Percentiles rank a stretch among this genome's conserved stretches.
Conservation (phyloP, 2,888 invertebrate species). For the Boloria euphrosyne region DNA sequence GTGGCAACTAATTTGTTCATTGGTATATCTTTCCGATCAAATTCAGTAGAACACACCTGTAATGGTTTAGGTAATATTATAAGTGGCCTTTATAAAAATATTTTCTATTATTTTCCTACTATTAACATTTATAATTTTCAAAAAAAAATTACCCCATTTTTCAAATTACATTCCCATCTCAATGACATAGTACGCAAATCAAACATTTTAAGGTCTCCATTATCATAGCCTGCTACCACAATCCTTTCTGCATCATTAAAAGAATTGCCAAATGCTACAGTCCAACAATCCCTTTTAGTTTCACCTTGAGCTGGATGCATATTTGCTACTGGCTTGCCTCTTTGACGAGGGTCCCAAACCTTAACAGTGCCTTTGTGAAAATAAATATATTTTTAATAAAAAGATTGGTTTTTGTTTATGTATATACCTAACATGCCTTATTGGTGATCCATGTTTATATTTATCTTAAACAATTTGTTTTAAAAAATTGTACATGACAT, state of each 20-base stretch:
- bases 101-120: background rate
- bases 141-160: slow-evolving; percentile 89
- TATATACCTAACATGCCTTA: no score
- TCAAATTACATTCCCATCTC: slow-evolving; percentile 95
- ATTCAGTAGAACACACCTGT: slow-evolving; percentile 91
- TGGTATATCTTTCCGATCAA: slow-evolving; percentile 95
- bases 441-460: no score
- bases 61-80: slow-evolving; percentile 1
- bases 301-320: slow-evolving; percentile 90
- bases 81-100: background rate
- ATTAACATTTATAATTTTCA: background rate
- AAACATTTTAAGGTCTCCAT: slow-evolving; percentile 97
- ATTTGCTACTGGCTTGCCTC: slow-evolving; percentile 92
- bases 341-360: slow-evolving; percentile 97
- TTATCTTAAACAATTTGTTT: background rate
- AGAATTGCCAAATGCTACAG: slow-evolving; percentile 95
- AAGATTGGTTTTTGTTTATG: no score
- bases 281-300: slow-evolving; percentile 94
- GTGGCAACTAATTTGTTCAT: slow-evolving; percentile 98
- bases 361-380: slow-evolving; percentile 87
- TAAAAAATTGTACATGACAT: background rate
- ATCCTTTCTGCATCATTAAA: slow-evolving; percentile 92
- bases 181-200: slow-evolving; percentile 92
- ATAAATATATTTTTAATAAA: background rate
- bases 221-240: slow-evolving; percentile 96